phyloP scores from a whole-genome alignment of 2,797 vertebrate species.

The Rhinatrema bivittatum region DNA sequence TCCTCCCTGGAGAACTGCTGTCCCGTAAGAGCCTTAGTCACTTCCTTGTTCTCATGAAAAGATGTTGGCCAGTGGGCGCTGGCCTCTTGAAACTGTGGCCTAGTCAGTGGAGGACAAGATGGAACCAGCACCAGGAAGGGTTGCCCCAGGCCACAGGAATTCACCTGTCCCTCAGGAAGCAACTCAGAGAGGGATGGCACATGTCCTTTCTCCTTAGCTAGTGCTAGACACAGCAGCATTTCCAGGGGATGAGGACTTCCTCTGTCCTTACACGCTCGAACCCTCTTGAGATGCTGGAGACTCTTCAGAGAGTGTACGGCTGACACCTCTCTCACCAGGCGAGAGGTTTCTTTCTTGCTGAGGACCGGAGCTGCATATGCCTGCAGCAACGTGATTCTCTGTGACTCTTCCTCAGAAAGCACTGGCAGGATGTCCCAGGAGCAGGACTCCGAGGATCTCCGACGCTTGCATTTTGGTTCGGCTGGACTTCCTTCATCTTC shows the following conservation, averaged over 20 bases:
- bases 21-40: constrained; percentile 58
- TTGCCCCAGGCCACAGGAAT: constrained; percentile 54
- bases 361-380: constrained; percentile 67
- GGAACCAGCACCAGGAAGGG: constrained; percentile 70
- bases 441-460: not conserved
- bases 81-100: constrained; percentile 71
- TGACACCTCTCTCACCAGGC: constrained; percentile 61
- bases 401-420: constrained; percentile 64
- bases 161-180: constrained; percentile 32
- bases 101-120: constrained; percentile 57
- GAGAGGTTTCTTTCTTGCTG: constrained; percentile 68
- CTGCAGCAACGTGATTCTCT: constrained; percentile 51
- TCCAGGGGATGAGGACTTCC: constrained; percentile 52
- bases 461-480: too few species aligned
- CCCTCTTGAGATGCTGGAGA: constrained; percentile 74
- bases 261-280: constrained; percentile 48
- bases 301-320: constrained; percentile 45
- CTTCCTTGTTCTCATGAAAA: constrained; percentile 73
- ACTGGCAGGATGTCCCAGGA: constrained; percentile 61
- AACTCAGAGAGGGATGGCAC: constrained; percentile 34
- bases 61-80: constrained; percentile 72
- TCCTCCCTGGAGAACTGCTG: constrained; percentile 56
- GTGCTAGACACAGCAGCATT: constrained; percentile 62
- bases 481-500: too few species aligned
- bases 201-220: constrained; percentile 10